Conservation (phyloP, 2,113 vertebrate genomes). For the Cisticola juncidis region DNA sequence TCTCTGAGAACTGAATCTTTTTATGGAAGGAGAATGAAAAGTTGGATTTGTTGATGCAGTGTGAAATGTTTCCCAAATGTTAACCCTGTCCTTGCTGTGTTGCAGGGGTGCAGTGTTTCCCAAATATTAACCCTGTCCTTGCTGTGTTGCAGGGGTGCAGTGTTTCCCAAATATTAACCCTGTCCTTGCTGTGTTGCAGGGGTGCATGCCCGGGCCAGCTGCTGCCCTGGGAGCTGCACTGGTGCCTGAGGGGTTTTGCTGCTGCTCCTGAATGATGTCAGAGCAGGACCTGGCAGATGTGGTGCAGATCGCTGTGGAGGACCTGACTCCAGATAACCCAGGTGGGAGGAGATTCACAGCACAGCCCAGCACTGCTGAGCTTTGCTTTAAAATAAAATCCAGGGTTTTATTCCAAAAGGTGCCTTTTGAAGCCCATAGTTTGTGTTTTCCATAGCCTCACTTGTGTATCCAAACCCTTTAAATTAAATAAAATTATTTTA, state of each 20-base stretch:
- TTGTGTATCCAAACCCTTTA: not conserved
- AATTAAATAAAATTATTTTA: not conserved
- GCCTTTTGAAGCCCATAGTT: not conserved
- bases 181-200: constrained; percentile 46
- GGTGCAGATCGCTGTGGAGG: constrained; percentile 96
- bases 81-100: not conserved
- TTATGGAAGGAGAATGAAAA: not conserved
- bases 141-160: constrained; percentile 53
- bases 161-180: accelerated
- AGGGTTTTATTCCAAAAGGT: not conserved
- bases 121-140: too few species aligned
- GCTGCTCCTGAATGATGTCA: constrained; percentile 88
- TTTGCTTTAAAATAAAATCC: not conserved
- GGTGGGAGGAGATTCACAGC: constrained; percentile 39
- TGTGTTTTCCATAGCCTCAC: not conserved
- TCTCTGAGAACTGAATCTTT: not conserved
- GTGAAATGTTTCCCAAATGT: accelerated
- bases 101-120: too few species aligned
- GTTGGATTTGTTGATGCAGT: accelerated
- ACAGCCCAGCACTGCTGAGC: not conserved
- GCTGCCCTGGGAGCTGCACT: not conserved
- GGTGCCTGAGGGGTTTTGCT: not conserved
- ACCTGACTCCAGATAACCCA: constrained; percentile 85
- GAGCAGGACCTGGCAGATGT: constrained; percentile 94
- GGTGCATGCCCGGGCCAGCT: not conserved